phyloP scores from a whole-genome alignment of 2,888 invertebrate genomes.

The Caenorhabditis wallacei region DNA sequence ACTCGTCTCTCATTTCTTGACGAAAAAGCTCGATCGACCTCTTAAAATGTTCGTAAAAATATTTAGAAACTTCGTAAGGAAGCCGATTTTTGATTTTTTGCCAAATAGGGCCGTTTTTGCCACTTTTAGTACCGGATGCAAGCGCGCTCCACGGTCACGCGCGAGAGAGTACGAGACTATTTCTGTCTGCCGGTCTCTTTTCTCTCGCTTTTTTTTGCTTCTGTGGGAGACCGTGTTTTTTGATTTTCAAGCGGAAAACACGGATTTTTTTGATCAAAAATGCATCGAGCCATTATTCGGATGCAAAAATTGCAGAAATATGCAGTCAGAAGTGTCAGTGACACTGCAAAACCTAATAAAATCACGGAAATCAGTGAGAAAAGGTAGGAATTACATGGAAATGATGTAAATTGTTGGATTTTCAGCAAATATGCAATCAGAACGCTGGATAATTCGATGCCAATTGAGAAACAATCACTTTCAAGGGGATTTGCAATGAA shows the following conservation, averaged over 20 bases:
- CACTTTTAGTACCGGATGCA: too few relatives aligned
- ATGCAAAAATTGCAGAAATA: conserved; percentile 39
- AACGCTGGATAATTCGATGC: conserved; percentile 48
- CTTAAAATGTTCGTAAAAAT: too few relatives aligned
- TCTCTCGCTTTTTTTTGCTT: conserved; percentile 18
- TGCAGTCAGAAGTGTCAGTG: conserved; percentile 29
- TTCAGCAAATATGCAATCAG: conserved; percentile 56
- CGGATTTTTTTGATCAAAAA: conserved; percentile 1
- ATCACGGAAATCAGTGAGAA: conserved; percentile 33
- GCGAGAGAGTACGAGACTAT: too few relatives aligned
- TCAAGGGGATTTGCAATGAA: conserved; percentile 80
- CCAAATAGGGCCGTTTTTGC: too few relatives aligned
- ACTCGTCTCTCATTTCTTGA: too few relatives aligned
- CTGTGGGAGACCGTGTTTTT: too few relatives aligned
- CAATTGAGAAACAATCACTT: conserved; percentile 79
- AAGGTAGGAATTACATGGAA: conserved; percentile 29
- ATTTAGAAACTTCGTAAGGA: too few relatives aligned
- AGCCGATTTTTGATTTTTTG: too few relatives aligned
- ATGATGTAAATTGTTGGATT: background rate
- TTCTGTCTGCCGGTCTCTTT: background rate
- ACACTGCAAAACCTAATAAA: conserved; percentile 52
- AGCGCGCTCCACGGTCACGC: too few relatives aligned
- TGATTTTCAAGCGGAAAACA: background rate
- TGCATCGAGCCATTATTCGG: conserved; percentile 40
- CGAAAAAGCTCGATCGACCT: too few relatives aligned